phyloP scores from a whole-genome alignment of 2,888 invertebrate genomes.

The Ligdia adustata region DNA sequence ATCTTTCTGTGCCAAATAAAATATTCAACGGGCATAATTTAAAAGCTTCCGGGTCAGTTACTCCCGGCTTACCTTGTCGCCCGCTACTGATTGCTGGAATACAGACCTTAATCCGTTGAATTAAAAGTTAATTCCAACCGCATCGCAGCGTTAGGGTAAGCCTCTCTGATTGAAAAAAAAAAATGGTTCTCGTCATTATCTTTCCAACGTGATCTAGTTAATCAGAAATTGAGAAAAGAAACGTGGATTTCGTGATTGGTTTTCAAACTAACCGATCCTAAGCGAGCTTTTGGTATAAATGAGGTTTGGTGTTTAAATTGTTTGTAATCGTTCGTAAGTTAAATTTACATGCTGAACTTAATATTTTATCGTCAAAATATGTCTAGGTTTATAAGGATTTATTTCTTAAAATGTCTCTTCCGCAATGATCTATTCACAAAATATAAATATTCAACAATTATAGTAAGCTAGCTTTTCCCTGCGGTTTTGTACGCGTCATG shows the following conservation, averaged over 20 bases:
- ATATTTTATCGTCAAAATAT: too few species aligned
- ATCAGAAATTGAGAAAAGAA: conserved; percentile 12
- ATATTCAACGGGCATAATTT: conserved; percentile 68
- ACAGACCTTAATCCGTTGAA: conserved; percentile 46
- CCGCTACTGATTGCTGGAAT: conserved; percentile 46
- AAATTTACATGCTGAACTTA: too few species aligned
- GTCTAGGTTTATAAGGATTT: too few species aligned
- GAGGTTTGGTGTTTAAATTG: too few species aligned
- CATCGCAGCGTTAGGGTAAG: conserved; percentile 24
- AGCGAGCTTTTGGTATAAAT: not conserved
- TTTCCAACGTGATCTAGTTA: conserved; percentile 26
- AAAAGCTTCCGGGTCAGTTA: conserved; percentile 69
- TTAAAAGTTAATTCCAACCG: conserved; percentile 38
- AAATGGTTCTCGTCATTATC: conserved; percentile 26
- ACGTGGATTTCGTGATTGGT: not conserved
- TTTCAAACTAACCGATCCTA: not conserved
- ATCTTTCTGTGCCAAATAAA: conserved; percentile 60
- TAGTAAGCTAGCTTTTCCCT: too few species aligned
- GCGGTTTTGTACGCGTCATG: too few species aligned
- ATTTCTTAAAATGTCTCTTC: too few species aligned
- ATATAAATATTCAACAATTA: too few species aligned
- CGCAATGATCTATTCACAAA: too few species aligned
- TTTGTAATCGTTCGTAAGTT: too few species aligned
- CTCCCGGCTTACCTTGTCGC: conserved; percentile 55
- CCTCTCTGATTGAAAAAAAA: conserved; percentile 33